These are phyloP conservation scores for Mylabris sibirica DNA, from an alignment of 2,888 invertebrate genomes.

Conservation along the genomic window DNA sequence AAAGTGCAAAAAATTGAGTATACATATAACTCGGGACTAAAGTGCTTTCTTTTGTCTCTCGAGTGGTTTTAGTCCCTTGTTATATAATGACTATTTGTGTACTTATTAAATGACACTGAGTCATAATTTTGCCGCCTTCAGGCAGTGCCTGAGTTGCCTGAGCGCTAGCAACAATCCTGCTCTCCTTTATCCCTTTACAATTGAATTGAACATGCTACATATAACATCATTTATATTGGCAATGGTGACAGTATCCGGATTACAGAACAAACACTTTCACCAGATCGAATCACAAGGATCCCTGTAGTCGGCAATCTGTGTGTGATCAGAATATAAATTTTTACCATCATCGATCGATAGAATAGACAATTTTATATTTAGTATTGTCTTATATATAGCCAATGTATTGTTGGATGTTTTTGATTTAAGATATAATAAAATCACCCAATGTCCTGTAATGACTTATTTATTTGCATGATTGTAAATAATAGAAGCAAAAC, in stretches of 20 bases:
- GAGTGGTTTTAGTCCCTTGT: too few species aligned
- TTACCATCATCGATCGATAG: not conserved
- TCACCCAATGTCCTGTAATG: slow-evolving; percentile 20
- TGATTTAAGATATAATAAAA: slow-evolving; percentile 3
- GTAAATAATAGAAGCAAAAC: slow-evolving; percentile 43
- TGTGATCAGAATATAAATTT: not conserved
- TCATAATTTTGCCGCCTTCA: too few species aligned
- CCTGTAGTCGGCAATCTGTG: not conserved
- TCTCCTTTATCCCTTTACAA: not conserved
- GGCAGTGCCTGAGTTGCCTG: too few species aligned
- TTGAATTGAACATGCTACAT: not conserved
- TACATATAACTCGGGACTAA: too few species aligned
- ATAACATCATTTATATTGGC: not conserved
- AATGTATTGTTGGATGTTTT: not conserved
- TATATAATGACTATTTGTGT: too few species aligned
- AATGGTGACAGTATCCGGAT: slow-evolving; percentile 1
- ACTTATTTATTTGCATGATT: slow-evolving; percentile 39
- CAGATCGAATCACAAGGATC: not conserved
- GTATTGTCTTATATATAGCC: not conserved
- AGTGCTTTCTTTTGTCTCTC: too few species aligned
- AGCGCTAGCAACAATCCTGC: too few species aligned
- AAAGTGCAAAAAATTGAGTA: too few species aligned
- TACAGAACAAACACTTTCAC: slow-evolving; percentile 3
- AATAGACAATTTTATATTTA: not conserved
- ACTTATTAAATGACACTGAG: too few species aligned